A percentile compares a stretch with the other conserved stretches of the same genome.
These are phyloP conservation scores for Tarsius wallacei DNA, from an alignment of 2,797 vertebrate genomes.

Conservation along the genomic window DNA sequence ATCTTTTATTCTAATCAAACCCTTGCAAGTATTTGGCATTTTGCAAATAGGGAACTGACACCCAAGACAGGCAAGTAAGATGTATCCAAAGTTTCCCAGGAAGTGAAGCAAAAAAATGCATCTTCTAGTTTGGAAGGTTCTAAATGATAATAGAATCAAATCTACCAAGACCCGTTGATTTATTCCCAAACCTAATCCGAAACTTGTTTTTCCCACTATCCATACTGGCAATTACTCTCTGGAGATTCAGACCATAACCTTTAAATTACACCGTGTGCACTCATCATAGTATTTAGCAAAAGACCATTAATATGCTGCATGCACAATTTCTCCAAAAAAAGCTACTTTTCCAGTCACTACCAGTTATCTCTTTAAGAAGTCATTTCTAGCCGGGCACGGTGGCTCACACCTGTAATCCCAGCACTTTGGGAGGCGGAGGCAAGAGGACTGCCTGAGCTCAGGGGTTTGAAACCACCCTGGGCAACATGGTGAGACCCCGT, in stretches of 20 bases:
- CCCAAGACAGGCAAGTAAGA: not conserved
- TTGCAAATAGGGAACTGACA: not conserved
- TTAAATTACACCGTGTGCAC: not conserved
- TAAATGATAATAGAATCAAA: no score
- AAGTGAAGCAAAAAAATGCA: not conserved
- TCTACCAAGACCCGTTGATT: not conserved
- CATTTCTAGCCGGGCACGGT: not conserved
- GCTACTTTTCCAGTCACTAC: slow-evolving; percentile 51
- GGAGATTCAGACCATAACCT: not conserved
- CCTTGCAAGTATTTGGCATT: not conserved
- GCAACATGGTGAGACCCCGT: no score
- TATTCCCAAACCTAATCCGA: not conserved
- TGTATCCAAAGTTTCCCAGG: not conserved
- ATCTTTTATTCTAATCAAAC: not conserved
- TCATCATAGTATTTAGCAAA: slow-evolving; percentile 53
- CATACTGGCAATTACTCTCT: not conserved
- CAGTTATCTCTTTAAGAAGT: slow-evolving; percentile 63
- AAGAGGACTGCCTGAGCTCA: no score
- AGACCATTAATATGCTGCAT: not conserved
- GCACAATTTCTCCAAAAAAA: not conserved
- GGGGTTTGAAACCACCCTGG: no score
- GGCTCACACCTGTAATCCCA: no score
- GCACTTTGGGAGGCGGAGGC: no score
- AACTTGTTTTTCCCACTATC: not conserved
- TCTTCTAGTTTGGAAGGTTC: no score